Percentiles rank a stretch among this genome's conserved stretches.
phyloP scores from a whole-genome alignment of 2,888 invertebrate species.

The Mayetiola destructor region DNA sequence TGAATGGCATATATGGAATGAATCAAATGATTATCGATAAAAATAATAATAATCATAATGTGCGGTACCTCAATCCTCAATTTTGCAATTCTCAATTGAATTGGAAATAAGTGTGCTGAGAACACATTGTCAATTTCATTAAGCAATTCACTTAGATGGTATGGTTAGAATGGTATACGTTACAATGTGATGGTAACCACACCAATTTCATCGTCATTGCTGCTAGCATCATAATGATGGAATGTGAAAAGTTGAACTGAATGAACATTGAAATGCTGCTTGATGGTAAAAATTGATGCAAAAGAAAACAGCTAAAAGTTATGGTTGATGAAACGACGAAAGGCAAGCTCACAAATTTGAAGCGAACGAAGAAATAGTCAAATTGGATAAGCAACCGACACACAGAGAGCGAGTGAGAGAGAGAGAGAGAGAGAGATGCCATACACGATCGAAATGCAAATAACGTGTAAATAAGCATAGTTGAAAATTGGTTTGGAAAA shows the following conservation, averaged over 20 bases:
- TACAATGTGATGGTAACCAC: neutral
- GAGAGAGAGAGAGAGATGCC: neutral
- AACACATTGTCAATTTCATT: conserved; percentile 12
- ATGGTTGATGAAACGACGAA: too few species aligned
- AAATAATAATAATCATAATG: conserved; percentile 8
- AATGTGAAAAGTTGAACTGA: conserved; percentile 8
- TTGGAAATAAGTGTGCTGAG: conserved; percentile 1
- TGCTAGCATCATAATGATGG: neutral
- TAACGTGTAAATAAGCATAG: conserved; percentile 9
- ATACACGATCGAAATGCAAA: neutral
- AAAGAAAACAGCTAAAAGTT: too few species aligned
- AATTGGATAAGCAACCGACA: neutral
- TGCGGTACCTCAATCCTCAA: conserved; percentile 1
- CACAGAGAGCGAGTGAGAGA: neutral
- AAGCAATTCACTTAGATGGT: neutral
- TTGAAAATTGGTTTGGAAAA: conserved; percentile 12
- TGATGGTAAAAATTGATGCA: conserved; percentile 6
- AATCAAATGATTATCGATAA: conserved; percentile 7
- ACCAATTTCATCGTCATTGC: neutral
- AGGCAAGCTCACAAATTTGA: too few species aligned
- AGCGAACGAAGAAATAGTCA: neutral
- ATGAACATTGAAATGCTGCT: too few species aligned
- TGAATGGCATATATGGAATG: neutral
- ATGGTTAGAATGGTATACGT: too few species aligned
- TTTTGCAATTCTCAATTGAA: too few species aligned